Base-by-base conservation (phyloP, 2,797 vertebrate genomes). In the Vultur gryphus region DNA sequence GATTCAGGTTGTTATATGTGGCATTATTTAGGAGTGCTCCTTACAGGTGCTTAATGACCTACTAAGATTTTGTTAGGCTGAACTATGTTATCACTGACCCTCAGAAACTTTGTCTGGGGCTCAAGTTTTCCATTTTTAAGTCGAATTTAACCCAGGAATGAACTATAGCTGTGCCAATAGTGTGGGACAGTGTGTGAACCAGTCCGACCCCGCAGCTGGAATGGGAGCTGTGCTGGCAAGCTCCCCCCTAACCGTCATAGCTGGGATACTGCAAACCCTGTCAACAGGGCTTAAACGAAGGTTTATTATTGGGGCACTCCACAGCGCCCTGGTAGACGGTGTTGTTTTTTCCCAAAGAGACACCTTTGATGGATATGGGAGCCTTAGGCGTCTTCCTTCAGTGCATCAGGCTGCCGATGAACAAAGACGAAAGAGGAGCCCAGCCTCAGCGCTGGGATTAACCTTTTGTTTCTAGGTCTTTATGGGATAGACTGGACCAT, bases 221-320 rank as follows among this genome's bases (percentile, higher is more conserved):
- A 77, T 33, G n/a, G 70, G 83, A 69, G 48, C 69, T 86, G 48
- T 79, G 44, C 89, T 94, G 92, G 70, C 81, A 89, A 82, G 65
- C 86, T 90, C 33, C 55, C n/a, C 37, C 16, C 6, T 64, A 82
- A 31, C 35, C 8, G 7, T 59, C 73, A 44, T 55, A 69, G 16
- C 55, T 39, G 41, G 71, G 85, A 77, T 59, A 13, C 59, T 59
- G 44, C 71, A 31, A 73, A 44, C 54, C 41, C 43, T 64, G 39
- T 11, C 14, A 77, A 16, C 35, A 20, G 61, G 79, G 61, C 33
- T 93, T 84, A 73, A 61, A 41, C 2, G 2, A 71, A 91, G 55
- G 24, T 39, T 69, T 49, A 11, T 52, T 67, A 55, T 10, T 43
- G 26, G 51, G 46, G 9, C 29, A 11, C 31, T 55, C 64, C 7